Evolutionary conservation across 2,113 vertebrate species (phyloP).

Genomic region (Labeo rohita): DNA sequence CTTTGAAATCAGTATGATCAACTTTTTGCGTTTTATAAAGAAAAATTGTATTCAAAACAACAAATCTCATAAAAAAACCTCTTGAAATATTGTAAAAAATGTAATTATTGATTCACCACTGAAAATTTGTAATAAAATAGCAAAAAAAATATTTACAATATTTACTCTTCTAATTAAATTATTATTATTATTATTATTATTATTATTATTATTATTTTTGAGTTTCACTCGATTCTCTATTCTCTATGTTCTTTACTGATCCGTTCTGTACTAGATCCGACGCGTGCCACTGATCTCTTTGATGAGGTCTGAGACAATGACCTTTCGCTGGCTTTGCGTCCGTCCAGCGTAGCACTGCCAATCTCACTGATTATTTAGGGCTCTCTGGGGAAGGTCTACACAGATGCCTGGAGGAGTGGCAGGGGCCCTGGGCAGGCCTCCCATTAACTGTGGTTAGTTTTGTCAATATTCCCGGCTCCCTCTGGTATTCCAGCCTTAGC

Average conservation of each 20-base stretch:
- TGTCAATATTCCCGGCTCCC: conserved; percentile 48
- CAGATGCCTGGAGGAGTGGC: conserved; percentile 32
- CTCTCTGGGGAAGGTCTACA: conserved; percentile 68
- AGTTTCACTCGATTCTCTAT: neutral
- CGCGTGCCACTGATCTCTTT: conserved; percentile 65
- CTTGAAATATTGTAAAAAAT: too few relatives aligned
- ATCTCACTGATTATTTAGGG: conserved; percentile 72
- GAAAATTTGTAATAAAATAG: too few relatives aligned
- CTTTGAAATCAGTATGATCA: too few relatives aligned
- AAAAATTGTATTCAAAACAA: too few relatives aligned
- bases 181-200: too few relatives aligned
- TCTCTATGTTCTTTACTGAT: neutral
- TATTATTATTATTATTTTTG: neutral
- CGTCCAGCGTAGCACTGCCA: conserved; percentile 64
- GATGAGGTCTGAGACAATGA: conserved; percentile 66
- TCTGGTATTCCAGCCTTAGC: conserved; percentile 28
- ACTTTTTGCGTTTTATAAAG: too few relatives aligned
- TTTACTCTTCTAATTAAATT: too few relatives aligned
- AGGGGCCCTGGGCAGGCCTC: conserved; percentile 11
- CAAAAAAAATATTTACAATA: too few relatives aligned
- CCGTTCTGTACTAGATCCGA: conserved; percentile 4
- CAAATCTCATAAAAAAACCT: too few relatives aligned
- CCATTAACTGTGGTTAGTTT: conserved; percentile 57
- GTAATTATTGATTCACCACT: too few relatives aligned
- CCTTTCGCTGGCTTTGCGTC: conserved; percentile 68